Evolutionary conservation across 2,888 invertebrate species (phyloP), one percentile per base, ranked within the genome.

Genomic region (Reticulitermes lucifugus): DNA sequence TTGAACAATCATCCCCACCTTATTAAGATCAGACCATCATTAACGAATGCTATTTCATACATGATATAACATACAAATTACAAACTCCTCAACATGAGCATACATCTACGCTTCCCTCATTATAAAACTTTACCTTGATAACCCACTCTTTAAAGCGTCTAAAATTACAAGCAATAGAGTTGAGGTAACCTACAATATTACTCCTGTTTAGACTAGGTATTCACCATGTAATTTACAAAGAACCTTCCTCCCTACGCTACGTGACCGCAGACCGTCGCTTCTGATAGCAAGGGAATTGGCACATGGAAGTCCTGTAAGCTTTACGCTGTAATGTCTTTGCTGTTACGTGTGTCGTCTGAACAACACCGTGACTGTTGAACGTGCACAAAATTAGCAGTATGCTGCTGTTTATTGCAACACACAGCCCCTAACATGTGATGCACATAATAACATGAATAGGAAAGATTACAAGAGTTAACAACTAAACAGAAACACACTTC

Each of bases 121-220:
- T 65, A n/a, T 65, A 65, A 25, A 25, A 22, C 51, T 77, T 43
- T 46, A 77, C 77, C 77, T 77, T 21, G 41, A 41, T 73, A 41
- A 41, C 29, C 73, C 41, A 73, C 41, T 41, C 41, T 35, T 73
- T 73, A 73, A 73, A 6, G 25, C 41, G 41, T 73, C 18, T 73
- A 73, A 73, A 73, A 41, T 73, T 73, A 73, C 73, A 65, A 65
- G 65, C 65, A 65, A 65, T n/a, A 65, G n/a, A 65, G 6, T 65
- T 65, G 65, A 25, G 25, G 65, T 77, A 77, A 43, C 5, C 46
- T 77, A 43, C 12, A 77, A 77, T n/a, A 77, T 77, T 77, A 46
- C 73, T 73, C 35, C 7, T 46, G 65, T 25, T 65, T n/a, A 65
- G 25, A 65, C 65, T 21, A 77, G 77, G 43, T 77, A 73, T 41